Evolutionary conservation across 2,113 vertebrate species (phyloP).

Genomic region (Thamnaconus septentrionalis): DNA sequence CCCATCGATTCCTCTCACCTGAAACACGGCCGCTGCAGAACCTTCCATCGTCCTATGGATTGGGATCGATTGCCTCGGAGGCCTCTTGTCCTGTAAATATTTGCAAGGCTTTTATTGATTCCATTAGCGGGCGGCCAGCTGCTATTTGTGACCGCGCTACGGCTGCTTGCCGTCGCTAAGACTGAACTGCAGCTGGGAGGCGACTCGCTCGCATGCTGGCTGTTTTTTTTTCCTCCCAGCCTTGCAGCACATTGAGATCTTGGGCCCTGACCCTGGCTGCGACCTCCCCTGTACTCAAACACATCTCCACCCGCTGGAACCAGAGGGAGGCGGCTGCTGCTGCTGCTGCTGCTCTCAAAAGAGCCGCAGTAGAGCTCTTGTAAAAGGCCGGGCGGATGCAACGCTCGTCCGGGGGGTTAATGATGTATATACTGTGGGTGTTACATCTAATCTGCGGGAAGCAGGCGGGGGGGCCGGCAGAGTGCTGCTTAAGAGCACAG

Average conservation of each 20-base stretch:
- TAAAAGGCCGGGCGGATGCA: slow-evolving; percentile 23
- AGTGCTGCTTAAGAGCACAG: slow-evolving; percentile 66
- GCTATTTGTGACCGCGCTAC: slow-evolving; percentile 60
- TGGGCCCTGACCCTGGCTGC: slow-evolving; percentile 12
- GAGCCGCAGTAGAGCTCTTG: slow-evolving; percentile 15
- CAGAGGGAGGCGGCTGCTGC: slow-evolving; percentile 7
- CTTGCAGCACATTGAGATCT: slow-evolving; percentile 42
- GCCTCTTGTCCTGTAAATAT: slow-evolving; percentile 73
- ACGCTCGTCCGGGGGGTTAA: slow-evolving; percentile 28
- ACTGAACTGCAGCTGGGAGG: slow-evolving; percentile 41
- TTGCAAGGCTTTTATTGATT: slow-evolving; percentile 72
- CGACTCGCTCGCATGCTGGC: background rate
- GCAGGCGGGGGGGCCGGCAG: slow-evolving; percentile 21
- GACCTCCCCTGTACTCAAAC: too few relatives aligned
- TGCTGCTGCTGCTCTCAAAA: slow-evolving; percentile 22
- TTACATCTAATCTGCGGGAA: slow-evolving; percentile 64
- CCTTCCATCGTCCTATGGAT: slow-evolving; percentile 65
- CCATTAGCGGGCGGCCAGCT: slow-evolving; percentile 63
- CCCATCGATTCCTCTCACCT: slow-evolving; percentile 66
- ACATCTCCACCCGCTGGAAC: background rate
- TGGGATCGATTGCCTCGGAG: slow-evolving; percentile 64
- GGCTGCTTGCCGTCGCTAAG: slow-evolving; percentile 56
- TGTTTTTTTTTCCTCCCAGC: background rate
- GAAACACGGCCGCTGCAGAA: slow-evolving; percentile 62
- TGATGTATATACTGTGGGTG: slow-evolving; percentile 51